These are phyloP conservation scores for Apostichopus japonicus DNA, from an alignment of 35 echinoderm and acorn worm species.

Conservation along the genomic window DNA sequence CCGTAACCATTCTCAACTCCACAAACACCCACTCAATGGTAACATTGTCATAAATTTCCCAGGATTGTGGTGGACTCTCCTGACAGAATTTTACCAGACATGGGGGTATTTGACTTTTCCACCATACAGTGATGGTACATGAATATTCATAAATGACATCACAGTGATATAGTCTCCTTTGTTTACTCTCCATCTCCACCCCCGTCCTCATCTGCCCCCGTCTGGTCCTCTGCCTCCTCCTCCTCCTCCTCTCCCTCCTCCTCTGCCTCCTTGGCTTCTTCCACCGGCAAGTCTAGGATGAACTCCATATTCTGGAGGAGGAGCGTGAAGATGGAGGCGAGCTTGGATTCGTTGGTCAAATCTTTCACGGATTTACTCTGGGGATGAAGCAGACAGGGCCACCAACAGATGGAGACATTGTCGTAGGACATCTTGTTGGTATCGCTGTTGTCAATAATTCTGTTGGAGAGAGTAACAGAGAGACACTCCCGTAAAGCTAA, in stretches of 20 bases:
- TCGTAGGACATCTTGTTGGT: slow-evolving; percentile 83
- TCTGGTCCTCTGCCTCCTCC: background rate
- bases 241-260: background rate
- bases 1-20: too few relatives aligned
- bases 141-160: background rate
- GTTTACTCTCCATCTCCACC: background rate
- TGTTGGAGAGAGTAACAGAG: slow-evolving; percentile 28
- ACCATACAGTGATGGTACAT: background rate
- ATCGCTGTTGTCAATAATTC: slow-evolving; percentile 79
- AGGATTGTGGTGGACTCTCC: too few relatives aligned
- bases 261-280: background rate
- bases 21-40: too few relatives aligned
- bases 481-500: background rate
- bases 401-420: slow-evolving; percentile 96
- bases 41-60: too few relatives aligned
- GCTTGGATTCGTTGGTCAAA: slow-evolving; percentile 79
- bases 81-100: too few relatives aligned
- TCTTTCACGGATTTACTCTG: slow-evolving; percentile 86
- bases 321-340: slow-evolving; percentile 72
- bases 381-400: slow-evolving; percentile 92
- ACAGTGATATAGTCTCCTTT: background rate
- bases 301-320: slow-evolving; percentile 53
- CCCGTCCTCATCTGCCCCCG: background rate
- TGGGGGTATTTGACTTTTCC: too few relatives aligned
- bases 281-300: slow-evolving; percentile 16